Evolutionary conservation across 2,888 invertebrate species (phyloP).

Genomic region (Cryptocephalus moraei): DNA sequence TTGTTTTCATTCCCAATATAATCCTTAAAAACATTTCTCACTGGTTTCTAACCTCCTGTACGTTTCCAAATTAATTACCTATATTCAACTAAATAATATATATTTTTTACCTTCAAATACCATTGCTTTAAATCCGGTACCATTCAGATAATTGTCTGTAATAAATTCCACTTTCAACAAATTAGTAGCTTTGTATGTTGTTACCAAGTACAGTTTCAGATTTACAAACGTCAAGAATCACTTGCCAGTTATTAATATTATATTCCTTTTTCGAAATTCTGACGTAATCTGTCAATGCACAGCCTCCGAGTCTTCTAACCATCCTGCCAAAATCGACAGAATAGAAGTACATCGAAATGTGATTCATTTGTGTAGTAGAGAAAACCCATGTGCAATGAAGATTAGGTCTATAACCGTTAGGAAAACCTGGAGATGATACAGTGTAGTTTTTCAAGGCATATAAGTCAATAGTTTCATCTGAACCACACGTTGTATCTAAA

Average conservation of each 20-base stretch:
- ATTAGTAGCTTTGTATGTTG: constrained; percentile 30
- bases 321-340: constrained; percentile 42
- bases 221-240: constrained; percentile 47
- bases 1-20: too few relatives aligned
- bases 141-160: constrained; percentile 49
- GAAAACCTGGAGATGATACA: constrained; percentile 69
- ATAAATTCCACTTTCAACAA: constrained; percentile 58
- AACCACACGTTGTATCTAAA: constrained; percentile 26
- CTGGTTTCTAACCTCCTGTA: too few relatives aligned
- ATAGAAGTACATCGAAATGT: constrained; percentile 48
- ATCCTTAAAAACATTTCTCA: too few relatives aligned
- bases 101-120: constrained; percentile 41
- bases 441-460: constrained; percentile 17
- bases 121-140: constrained; percentile 57
- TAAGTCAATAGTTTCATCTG: constrained; percentile 25
- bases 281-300: constrained; percentile 49
- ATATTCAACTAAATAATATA: constrained; percentile 3
- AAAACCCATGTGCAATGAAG: constrained; percentile 68
- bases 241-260: constrained; percentile 45
- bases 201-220: constrained; percentile 24
- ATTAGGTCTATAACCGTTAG: constrained; percentile 50
- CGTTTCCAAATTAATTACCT: too few relatives aligned
- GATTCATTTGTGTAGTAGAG: constrained; percentile 47
- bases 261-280: constrained; percentile 43
- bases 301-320: constrained; percentile 25